Conservation (phyloP, 1,140 invertebrate genomes). For the Holotrichia oblita region DNA sequence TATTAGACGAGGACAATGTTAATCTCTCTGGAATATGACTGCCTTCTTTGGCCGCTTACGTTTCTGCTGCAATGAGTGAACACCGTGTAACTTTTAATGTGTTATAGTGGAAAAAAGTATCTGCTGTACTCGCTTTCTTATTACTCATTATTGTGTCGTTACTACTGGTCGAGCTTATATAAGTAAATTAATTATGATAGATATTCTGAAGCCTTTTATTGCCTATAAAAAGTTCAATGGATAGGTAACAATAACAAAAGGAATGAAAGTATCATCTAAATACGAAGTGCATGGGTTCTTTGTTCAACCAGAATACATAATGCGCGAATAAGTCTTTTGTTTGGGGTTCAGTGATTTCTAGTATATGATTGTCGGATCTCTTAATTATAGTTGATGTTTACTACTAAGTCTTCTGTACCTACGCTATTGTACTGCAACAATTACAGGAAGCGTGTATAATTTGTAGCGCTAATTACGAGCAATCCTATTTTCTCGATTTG, state of each 20-base stretch:
- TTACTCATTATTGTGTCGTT: too few species aligned
- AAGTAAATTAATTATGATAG: too few species aligned
- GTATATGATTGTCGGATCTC: not conserved
- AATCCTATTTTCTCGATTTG: not conserved
- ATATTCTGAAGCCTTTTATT: too few species aligned
- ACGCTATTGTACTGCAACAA: not conserved
- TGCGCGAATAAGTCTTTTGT: not conserved
- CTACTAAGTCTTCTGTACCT: not conserved
- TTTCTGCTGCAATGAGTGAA: not conserved
- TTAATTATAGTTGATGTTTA: not conserved
- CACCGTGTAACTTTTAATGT: not conserved
- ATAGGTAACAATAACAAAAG: too few species aligned
- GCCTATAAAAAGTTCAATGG: too few species aligned
- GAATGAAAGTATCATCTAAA: too few species aligned
- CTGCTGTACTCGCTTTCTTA: too few species aligned
- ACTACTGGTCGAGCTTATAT: too few species aligned
- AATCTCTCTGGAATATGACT: conserved; percentile 3
- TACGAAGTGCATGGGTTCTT: too few species aligned
- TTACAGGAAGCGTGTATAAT: not conserved
- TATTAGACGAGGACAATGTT: conserved; percentile 16
- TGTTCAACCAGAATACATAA: too few species aligned
- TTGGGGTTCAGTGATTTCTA: not conserved
- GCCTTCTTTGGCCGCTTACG: not conserved
- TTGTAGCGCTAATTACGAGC: not conserved
- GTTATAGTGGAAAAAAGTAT: not conserved